These are phyloP conservation scores for Chondrosia reniformis DNA, from an alignment of 37 sponge, comb jelly and placozoan species.

Conservation along the genomic window DNA sequence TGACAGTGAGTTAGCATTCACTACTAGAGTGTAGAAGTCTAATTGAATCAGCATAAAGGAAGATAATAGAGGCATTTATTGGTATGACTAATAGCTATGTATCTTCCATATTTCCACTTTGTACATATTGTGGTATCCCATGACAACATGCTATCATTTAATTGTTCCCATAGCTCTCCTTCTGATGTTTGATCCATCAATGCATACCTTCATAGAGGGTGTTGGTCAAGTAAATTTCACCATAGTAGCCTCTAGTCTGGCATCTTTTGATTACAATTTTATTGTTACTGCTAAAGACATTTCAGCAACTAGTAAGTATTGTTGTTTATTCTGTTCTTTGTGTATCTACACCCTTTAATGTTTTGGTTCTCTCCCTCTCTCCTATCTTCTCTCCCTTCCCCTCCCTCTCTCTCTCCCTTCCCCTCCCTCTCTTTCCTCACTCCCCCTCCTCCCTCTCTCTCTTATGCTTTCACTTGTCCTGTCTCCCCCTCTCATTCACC, in stretches of 20 bases:
- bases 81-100: neutral
- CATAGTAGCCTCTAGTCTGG: neutral
- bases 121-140: neutral
- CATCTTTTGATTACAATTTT: slow-evolving; percentile 20
- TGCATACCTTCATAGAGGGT: neutral
- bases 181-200: neutral
- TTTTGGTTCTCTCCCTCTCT: neutral
- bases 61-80: neutral
- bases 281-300: neutral
- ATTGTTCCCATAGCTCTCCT: neutral
- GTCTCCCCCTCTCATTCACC: neutral
- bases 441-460: neutral
- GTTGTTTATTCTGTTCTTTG: neutral
- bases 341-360: neutral
- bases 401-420: neutral
- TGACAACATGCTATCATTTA: no score
- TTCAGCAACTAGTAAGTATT: neutral
- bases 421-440: neutral
- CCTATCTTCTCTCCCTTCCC: neutral
- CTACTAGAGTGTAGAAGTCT: neutral
- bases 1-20: neutral
- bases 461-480: no score
- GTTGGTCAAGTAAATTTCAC: neutral
- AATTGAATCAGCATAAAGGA: neutral
- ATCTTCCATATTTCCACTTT: neutral